Conservation (phyloP, 2,113 vertebrate species). For the Melanostigma gelatinosum region DNA sequence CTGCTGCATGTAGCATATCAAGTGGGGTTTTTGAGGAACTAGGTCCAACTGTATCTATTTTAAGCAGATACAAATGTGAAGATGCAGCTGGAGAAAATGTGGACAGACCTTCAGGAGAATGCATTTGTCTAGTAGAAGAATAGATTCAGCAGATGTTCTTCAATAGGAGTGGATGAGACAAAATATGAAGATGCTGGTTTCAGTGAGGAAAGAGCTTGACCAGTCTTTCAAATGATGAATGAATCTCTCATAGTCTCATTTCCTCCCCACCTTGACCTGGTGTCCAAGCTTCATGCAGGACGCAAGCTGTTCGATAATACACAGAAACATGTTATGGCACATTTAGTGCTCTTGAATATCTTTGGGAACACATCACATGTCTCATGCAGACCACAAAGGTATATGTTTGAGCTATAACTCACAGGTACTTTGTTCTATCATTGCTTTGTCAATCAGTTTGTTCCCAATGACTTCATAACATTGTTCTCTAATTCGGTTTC, state of each 20-base stretch:
- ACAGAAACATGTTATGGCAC: slow-evolving; percentile 21
- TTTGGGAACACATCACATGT: not conserved
- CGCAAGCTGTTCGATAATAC: slow-evolving; percentile 12
- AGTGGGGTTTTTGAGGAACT: slow-evolving; percentile 24
- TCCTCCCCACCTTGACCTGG: slow-evolving; percentile 33
- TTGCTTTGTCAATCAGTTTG: too few species aligned
- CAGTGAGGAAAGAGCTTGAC: not conserved
- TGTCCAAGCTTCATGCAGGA: not conserved
- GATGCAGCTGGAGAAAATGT: not conserved
- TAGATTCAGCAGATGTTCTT: not conserved
- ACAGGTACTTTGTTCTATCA: too few species aligned
- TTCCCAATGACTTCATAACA: too few species aligned
- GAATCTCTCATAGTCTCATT: slow-evolving; percentile 9
- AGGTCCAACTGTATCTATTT: slow-evolving; percentile 3
- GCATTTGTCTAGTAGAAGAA: not conserved
- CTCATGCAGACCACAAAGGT: not conserved
- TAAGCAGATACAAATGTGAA: slow-evolving; percentile 5
- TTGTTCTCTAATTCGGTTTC: too few species aligned
- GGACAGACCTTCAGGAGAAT: not conserved
- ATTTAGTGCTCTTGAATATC: slow-evolving; percentile 12
- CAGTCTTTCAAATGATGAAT: slow-evolving; percentile 22
- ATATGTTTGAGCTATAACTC: not conserved
- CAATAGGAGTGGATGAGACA: not conserved
- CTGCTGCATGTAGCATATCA: slow-evolving; percentile 12
- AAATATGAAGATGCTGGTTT: not conserved